phyloP scores from a whole-genome alignment of 2,797 vertebrate species.

The Leptodactylus fallax region DNA sequence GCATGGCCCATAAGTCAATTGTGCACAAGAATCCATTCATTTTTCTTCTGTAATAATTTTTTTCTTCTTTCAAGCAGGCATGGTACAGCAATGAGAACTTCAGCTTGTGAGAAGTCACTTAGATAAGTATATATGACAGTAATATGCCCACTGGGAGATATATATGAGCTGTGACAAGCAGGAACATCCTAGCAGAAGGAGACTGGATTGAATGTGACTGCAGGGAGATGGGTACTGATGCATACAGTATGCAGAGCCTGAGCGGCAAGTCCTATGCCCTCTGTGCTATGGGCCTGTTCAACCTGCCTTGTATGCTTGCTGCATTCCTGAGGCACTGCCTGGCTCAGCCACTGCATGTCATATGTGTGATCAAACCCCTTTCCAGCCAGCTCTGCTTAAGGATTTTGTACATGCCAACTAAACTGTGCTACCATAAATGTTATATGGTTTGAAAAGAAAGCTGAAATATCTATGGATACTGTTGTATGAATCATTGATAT shows the following conservation, averaged over 20 bases:
- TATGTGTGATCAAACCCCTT: background rate
- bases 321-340: constrained; percentile 29
- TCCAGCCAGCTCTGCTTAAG: background rate
- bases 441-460: background rate
- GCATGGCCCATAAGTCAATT: background rate
- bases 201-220: constrained; percentile 53
- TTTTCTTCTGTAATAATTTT: background rate
- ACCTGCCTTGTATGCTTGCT: constrained; percentile 40
- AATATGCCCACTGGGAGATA: constrained; percentile 51
- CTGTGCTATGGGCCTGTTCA: constrained; percentile 19
- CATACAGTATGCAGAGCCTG: constrained; percentile 40
- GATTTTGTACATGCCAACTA: background rate
- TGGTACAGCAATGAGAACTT: constrained; percentile 6
- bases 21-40: background rate
- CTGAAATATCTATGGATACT: background rate
- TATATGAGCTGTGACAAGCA: constrained; percentile 50
- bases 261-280: constrained; percentile 34
- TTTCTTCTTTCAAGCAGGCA: background rate
- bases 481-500: no score
- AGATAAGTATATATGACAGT: constrained; percentile 46
- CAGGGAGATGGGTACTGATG: constrained; percentile 44
- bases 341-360: constrained; percentile 16
- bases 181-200: constrained; percentile 16
- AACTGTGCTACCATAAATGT: background rate
- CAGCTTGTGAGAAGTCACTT: background rate